Evolutionary conservation across 2,888 invertebrate species (phyloP).

Genomic region (Craniophora ligustri): DNA sequence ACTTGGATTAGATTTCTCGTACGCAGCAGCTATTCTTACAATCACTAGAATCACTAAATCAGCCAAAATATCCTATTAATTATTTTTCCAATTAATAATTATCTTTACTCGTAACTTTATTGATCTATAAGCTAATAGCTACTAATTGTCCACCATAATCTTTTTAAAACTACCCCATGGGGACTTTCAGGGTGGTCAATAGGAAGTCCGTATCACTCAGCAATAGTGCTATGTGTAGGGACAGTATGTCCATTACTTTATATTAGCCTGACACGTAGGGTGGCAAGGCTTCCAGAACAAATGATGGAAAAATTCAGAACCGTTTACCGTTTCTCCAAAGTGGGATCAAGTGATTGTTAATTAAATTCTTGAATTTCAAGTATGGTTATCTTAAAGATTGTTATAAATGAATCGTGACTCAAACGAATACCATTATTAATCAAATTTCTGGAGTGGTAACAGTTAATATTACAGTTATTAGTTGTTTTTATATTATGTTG

Average conservation of each 20-base stretch:
- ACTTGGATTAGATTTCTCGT: too few relatives aligned
- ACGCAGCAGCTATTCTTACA: too few relatives aligned
- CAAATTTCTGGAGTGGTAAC: too few relatives aligned
- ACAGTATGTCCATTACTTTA: slow-evolving; percentile 33
- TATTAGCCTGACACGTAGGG: slow-evolving; percentile 16
- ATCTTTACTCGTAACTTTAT: too few relatives aligned
- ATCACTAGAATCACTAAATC: too few relatives aligned
- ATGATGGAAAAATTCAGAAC: not conserved
- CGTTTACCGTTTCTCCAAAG: not conserved
- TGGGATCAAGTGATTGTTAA: not conserved
- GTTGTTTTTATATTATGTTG: too few relatives aligned
- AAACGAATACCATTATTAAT: too few relatives aligned
- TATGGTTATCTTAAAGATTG: not conserved
- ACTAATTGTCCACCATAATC: not conserved
- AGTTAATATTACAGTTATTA: too few relatives aligned
- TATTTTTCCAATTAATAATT: too few relatives aligned
- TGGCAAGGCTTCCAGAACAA: not conserved
- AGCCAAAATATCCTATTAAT: too few relatives aligned
- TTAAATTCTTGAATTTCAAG: not conserved
- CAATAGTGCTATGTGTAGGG: slow-evolving; percentile 2
- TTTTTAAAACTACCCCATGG: not conserved
- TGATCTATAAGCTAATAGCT: too few relatives aligned
- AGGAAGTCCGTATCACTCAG: slow-evolving; percentile 14
- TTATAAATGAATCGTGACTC: not conserved
- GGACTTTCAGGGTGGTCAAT: not conserved